Evolutionary conservation across 2,888 invertebrate genomes (phyloP), one percentile per base, ranked within the genome.

Genomic region (Drosophila lacicola): DNA sequence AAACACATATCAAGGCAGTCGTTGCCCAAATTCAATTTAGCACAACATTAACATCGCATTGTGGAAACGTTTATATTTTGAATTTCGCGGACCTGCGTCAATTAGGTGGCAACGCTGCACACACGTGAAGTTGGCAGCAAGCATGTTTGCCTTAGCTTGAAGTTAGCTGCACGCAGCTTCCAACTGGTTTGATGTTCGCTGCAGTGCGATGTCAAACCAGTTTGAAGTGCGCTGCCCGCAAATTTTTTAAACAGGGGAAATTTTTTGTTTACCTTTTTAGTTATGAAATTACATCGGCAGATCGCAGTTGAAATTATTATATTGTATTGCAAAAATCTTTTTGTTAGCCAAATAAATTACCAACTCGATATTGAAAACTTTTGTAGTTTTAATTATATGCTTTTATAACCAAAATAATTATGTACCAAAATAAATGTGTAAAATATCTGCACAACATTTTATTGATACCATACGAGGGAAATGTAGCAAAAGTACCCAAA

Each of bases 91-190:
- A 8, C 13, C 13, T 17, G 0, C 2, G 13, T 34, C 2, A 9
- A 34, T 8, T 6, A 5, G 8, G 39, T 66, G 74, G 74, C 77
- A 74, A 63, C 77, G 77, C 66, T 36, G 17, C 1, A 1, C 0
- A 1, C 2, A 3, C 11, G 3, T 34, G 9, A 25, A 34, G 41
- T 44, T 72, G 65, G 47, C 14, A 10, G 9, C 36, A 6, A 17
- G 21, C 41, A 29, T 8, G 34, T 17, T 14, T 5, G 34, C 9
- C n/a, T 3, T 10, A 4, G 8, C 42, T 39, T 58, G 47, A 71
- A 57, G 49, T 60, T 72, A 49, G 60, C 53, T 60, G 63, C 45
- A 10, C 6, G 1, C 2, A 13, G 13, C 19, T 9, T 54, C n/a
- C 8, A 57, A 39, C 44, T 0, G 8, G 19, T 21, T 10, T 54